Percentiles rank a stretch among this genome's conserved stretches.
Evolutionary conservation across 2,113 vertebrate genomes (phyloP).

Genomic region (Parotia lawesii): DNA sequence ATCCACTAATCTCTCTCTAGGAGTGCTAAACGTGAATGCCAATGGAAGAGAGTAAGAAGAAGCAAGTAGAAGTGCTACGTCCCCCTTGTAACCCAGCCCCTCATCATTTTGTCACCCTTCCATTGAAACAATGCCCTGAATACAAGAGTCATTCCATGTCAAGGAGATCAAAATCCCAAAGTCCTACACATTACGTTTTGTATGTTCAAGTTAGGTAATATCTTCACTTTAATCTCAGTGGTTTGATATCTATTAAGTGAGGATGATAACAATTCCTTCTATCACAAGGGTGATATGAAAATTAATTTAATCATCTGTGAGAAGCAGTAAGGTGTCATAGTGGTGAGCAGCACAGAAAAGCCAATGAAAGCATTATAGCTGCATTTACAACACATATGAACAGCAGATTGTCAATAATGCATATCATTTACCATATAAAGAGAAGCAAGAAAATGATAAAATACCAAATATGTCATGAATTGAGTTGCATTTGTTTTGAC

Average conservation of each 20-base stretch:
- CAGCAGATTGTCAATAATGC: neutral
- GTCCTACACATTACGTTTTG: neutral
- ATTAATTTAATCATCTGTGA: neutral
- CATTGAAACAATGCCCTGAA: neutral
- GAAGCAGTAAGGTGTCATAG: neutral
- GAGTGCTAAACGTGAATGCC: neutral
- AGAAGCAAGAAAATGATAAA: neutral
- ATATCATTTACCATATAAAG: neutral
- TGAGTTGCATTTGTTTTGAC: neutral
- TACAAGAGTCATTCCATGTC: neutral
- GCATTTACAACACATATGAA: neutral
- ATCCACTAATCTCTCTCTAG: neutral
- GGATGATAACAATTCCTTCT: neutral
- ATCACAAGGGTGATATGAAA: neutral
- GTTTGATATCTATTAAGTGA: neutral
- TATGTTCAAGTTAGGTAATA: neutral
- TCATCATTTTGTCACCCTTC: neutral
- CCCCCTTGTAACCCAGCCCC: neutral
- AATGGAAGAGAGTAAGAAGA: neutral
- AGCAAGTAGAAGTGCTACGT: neutral
- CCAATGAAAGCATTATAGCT: neutral
- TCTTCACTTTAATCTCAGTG: neutral
- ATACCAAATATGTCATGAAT: neutral
- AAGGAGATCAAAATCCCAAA: rapidly evolving
- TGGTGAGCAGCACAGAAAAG: neutral